These are phyloP conservation scores for Platorchestia sp. DNA, from an alignment of 1,140 invertebrate genomes.

Conservation along the genomic window DNA sequence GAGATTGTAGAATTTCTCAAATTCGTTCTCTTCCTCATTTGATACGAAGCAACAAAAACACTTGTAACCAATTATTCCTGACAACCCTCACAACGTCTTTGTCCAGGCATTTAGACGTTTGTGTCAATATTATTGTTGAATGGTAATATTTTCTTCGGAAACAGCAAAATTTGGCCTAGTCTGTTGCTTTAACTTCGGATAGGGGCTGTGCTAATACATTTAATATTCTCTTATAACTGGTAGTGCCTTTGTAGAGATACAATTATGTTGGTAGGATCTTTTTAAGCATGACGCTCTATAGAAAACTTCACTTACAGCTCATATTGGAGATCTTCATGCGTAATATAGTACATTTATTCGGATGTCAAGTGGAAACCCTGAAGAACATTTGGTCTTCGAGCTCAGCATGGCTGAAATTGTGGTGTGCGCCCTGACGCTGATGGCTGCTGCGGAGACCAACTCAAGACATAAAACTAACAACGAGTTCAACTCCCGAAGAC, in stretches of 20 bases:
- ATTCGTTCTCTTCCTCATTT: background rate
- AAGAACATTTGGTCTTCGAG: background rate
- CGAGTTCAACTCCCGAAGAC: too few species aligned
- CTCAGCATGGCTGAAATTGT: background rate
- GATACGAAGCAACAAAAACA: background rate
- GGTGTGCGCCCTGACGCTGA: background rate
- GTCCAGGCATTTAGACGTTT: background rate
- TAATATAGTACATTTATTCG: background rate
- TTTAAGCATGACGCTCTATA: background rate
- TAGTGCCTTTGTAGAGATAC: constrained; percentile 28
- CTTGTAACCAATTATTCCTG: background rate
- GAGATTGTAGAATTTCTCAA: background rate
- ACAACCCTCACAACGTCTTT: background rate
- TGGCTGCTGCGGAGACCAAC: background rate
- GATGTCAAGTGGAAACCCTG: background rate
- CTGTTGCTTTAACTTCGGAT: background rate
- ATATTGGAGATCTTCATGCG: background rate
- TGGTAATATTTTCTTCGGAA: background rate
- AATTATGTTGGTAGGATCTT: constrained; percentile 9
- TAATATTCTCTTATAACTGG: background rate
- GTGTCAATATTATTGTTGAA: background rate
- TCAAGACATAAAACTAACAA: background rate
- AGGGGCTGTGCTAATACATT: background rate
- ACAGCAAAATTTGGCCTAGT: background rate
- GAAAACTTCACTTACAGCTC: background rate